Conservation (phyloP, 2,888 invertebrate genomes). For the Cataglyphis cursor region DNA sequence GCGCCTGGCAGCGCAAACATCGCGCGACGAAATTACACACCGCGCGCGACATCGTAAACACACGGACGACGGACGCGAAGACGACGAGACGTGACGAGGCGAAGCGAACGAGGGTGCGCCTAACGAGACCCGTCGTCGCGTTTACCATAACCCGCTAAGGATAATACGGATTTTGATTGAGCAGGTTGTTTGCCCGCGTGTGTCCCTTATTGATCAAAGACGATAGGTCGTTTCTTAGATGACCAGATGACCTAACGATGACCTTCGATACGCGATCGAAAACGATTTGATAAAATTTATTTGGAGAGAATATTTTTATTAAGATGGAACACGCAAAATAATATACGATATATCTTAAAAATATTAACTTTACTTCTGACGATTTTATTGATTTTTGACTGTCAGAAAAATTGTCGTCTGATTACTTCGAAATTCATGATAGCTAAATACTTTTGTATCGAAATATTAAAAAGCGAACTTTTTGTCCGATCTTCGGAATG, state of each 20-base stretch:
- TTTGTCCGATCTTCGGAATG: background rate
- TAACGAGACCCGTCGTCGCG: slow-evolving; percentile 46
- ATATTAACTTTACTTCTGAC: background rate
- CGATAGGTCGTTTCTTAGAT: background rate
- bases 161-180: slow-evolving; percentile 56
- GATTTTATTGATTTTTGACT: background rate
- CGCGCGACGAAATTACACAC: slow-evolving; percentile 66
- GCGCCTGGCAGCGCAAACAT: slow-evolving; percentile 63
- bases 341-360: background rate
- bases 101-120: slow-evolving; percentile 43
- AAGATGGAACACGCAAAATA: background rate
- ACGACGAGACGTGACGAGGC: background rate
- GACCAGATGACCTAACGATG: slow-evolving; percentile 14
- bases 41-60: slow-evolving; percentile 60
- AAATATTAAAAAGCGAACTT: background rate
- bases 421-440: background rate
- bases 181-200: slow-evolving; percentile 38
- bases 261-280: background rate
- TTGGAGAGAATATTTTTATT: background rate
- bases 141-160: slow-evolving; percentile 45
- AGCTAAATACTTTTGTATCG: background rate
- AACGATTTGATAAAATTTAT: background rate
- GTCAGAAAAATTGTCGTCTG: background rate
- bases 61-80: slow-evolving; percentile 22
- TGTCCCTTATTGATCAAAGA: slow-evolving; percentile 46